Evolutionary conservation across 2,113 vertebrate species (phyloP).

Genomic region (Onychostoma macrolepis): DNA sequence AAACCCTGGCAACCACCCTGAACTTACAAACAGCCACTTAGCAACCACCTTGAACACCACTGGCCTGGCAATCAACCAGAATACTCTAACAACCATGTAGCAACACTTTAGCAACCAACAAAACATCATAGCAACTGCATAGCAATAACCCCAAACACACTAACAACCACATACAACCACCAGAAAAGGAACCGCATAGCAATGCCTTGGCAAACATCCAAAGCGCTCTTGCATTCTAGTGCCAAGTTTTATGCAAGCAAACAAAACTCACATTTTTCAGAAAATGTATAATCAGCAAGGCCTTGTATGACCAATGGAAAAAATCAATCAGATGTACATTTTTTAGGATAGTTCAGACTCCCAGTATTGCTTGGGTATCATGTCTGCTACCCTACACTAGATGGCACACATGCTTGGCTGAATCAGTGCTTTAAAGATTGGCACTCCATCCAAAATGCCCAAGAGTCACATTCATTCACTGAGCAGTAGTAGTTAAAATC

Average conservation of each 20-base stretch:
- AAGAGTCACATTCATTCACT: conserved; percentile 41
- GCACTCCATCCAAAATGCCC: conserved; percentile 30
- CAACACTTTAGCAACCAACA: neutral
- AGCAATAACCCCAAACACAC: neutral
- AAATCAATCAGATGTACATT: too few relatives aligned
- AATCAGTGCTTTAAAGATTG: neutral
- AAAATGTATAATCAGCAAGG: neutral
- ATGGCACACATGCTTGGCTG: conserved; percentile 19
- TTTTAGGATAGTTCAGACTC: neutral
- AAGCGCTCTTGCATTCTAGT: neutral
- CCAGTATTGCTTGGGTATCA: neutral
- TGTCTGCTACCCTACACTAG: neutral
- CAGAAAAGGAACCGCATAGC: neutral
- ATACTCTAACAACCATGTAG: neutral
- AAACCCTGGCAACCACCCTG: too few relatives aligned
- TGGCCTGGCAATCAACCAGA: neutral
- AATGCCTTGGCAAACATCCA: neutral
- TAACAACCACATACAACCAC: neutral
- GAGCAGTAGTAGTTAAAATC: conserved; percentile 38
- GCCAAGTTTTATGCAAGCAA: neutral
- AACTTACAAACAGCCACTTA: too few relatives aligned
- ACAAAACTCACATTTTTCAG: neutral
- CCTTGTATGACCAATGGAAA: neutral
- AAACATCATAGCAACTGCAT: neutral
- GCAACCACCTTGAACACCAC: neutral